Evolutionary conservation across 2,888 invertebrate species (phyloP).

Genomic region (Ceriagrion tenellum): DNA sequence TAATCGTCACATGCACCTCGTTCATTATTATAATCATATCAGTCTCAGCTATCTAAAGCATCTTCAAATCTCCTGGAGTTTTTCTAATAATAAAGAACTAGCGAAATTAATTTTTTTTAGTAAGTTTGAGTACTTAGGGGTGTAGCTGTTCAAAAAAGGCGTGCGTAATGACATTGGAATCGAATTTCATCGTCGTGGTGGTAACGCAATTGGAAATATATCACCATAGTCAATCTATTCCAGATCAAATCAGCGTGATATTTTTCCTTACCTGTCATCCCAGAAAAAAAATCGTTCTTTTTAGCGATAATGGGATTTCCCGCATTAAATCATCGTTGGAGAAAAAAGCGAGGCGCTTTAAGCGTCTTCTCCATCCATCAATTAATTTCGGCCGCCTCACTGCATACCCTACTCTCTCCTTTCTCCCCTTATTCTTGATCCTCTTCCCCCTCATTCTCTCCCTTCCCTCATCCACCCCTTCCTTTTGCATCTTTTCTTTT

Average conservation of each 20-base stretch:
- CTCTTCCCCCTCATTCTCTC: too few species aligned
- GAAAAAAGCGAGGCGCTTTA: neutral
- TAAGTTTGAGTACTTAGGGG: neutral
- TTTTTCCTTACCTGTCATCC: slow-evolving; percentile 3
- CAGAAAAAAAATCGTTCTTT: neutral
- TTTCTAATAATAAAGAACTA: too few species aligned
- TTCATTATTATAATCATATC: too few species aligned
- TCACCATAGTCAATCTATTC: neutral
- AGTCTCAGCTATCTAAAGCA: too few species aligned
- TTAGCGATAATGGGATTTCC: neutral
- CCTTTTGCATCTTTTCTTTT: too few species aligned
- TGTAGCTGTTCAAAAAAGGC: neutral
- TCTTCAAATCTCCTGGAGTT: too few species aligned
- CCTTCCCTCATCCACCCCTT: too few species aligned
- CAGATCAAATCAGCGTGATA: neutral
- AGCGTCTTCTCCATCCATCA: slow-evolving; percentile 18
- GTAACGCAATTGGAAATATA: neutral
- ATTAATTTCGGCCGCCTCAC: neutral
- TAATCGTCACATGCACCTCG: too few species aligned
- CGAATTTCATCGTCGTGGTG: neutral
- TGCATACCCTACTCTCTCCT: too few species aligned
- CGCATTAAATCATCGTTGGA: neutral
- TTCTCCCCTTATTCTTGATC: too few species aligned
- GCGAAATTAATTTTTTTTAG: too few species aligned
- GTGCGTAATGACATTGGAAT: neutral